Percentiles rank a stretch among this genome's conserved stretches.
phyloP scores from a whole-genome alignment of 2,888 invertebrate genomes.

The Drosophila formosana region DNA sequence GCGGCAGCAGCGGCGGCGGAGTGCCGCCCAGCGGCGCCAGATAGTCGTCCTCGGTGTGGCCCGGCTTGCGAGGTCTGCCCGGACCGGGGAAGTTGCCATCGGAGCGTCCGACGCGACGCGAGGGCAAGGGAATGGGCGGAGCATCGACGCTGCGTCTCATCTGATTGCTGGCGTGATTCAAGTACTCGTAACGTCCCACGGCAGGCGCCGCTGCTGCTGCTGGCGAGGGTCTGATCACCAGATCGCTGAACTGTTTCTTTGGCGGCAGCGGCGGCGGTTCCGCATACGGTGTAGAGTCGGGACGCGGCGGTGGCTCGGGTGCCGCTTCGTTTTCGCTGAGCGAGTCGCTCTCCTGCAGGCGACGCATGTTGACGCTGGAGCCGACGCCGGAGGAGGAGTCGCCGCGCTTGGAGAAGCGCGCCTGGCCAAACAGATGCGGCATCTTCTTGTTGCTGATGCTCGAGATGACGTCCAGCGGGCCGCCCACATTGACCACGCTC shows the following conservation, averaged over 20 bases:
- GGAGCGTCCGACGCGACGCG: constrained; percentile 86
- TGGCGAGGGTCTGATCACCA: constrained; percentile 86
- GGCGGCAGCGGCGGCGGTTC: constrained; percentile 91
- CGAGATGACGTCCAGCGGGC: constrained; percentile 85
- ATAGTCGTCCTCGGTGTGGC: constrained; percentile 89
- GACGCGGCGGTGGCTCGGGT: constrained; percentile 85
- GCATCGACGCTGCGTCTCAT: constrained; percentile 76
- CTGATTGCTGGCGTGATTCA: constrained; percentile 66
- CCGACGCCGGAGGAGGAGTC: constrained; percentile 68
- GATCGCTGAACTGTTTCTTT: constrained; percentile 88
- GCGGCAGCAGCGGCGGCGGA: constrained; percentile 86
- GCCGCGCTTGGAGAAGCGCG: constrained; percentile 84
- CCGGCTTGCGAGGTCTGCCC: constrained; percentile 86
- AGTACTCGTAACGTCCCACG: constrained; percentile 82
- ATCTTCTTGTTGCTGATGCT: constrained; percentile 85
- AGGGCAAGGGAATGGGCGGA: constrained; percentile 88
- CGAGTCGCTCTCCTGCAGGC: constrained; percentile 85
- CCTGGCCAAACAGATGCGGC: constrained; percentile 85
- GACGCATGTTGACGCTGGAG: constrained; percentile 85
- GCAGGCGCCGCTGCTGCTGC: constrained; percentile 52
- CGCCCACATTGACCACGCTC: constrained; percentile 55
- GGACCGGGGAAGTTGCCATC: constrained; percentile 86
- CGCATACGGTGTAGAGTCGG: constrained; percentile 85
- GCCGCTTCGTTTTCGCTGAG: constrained; percentile 85
- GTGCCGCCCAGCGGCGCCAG: constrained; percentile 87